Percentiles rank a stretch among this genome's conserved stretches.
phyloP scores from a whole-genome alignment of 2,113 vertebrate genomes.

The Machaerirhynchus nigripectus region DNA sequence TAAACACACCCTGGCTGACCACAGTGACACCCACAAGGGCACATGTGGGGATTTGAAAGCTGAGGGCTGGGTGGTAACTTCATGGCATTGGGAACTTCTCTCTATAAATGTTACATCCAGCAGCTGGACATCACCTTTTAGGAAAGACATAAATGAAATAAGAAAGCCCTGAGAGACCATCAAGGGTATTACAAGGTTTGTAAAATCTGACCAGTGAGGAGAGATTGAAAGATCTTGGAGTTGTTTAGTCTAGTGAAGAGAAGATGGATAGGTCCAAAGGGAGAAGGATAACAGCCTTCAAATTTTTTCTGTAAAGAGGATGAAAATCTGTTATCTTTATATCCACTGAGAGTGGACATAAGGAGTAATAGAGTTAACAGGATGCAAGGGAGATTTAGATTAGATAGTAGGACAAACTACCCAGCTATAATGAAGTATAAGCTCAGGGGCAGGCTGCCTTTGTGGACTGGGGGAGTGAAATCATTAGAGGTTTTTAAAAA shows the following conservation, averaged over 20 bases:
- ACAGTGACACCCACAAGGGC: neutral
- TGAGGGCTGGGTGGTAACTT: neutral
- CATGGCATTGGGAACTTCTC: neutral
- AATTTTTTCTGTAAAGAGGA: neutral
- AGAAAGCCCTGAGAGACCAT: neutral
- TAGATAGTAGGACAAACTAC: neutral
- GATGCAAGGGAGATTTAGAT: neutral
- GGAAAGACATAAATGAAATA: neutral
- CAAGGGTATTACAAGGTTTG: neutral
- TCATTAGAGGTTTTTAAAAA: neutral
- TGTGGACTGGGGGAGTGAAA: neutral
- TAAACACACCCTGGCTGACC: neutral
- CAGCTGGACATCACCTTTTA: neutral
- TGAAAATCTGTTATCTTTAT: neutral
- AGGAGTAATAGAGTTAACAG: neutral
- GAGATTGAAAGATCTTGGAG: neutral
- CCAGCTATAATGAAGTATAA: neutral
- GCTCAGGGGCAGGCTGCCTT: neutral
- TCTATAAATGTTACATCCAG: neutral
- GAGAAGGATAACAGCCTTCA: neutral
- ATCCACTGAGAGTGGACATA: neutral
- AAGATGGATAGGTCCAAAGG: neutral
- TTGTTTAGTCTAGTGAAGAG: conserved; percentile 12
- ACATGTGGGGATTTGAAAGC: neutral
- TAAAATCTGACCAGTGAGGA: neutral